A percentile compares a stretch with the other conserved stretches of the same genome.
These are phyloP conservation scores for Odontomachus brunneus DNA, from an alignment of 1,140 invertebrate genomes.

Conservation along the genomic window DNA sequence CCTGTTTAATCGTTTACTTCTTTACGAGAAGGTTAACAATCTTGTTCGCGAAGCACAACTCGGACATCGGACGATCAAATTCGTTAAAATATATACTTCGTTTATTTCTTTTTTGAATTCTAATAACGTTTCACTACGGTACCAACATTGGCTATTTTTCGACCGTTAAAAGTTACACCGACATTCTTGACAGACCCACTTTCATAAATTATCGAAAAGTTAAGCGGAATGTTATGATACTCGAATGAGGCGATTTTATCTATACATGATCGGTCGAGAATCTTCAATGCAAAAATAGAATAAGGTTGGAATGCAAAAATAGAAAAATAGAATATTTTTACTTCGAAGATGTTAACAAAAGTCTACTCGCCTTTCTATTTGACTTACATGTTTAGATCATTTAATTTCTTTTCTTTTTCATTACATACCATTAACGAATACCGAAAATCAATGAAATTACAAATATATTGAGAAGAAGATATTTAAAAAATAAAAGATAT, in stretches of 20 bases:
- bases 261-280: background rate
- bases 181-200: background rate
- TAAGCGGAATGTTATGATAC: background rate
- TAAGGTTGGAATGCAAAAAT: background rate
- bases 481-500: too few species aligned
- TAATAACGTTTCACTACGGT: too few species aligned
- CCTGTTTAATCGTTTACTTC: slow-evolving; percentile 1
- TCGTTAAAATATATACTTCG: slow-evolving; percentile 24
- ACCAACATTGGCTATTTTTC: background rate
- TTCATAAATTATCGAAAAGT: slow-evolving; percentile 20
- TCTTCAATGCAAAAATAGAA: background rate
- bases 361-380: background rate
- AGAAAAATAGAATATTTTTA: too few species aligned
- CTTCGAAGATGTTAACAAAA: too few species aligned
- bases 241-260: background rate
- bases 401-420: background rate
- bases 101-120: too few species aligned
- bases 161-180: background rate
- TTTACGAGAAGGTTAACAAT: slow-evolving; percentile 6
- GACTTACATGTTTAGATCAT: slow-evolving; percentile 3
- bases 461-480: too few species aligned
- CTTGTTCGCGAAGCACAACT: background rate
- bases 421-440: background rate
- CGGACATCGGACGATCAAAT: background rate
- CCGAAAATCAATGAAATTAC: background rate